Evolutionary conservation across 2,113 vertebrate species (phyloP), one percentile per base, ranked within the genome.

Genomic region (Circaetus cinerascens): DNA sequence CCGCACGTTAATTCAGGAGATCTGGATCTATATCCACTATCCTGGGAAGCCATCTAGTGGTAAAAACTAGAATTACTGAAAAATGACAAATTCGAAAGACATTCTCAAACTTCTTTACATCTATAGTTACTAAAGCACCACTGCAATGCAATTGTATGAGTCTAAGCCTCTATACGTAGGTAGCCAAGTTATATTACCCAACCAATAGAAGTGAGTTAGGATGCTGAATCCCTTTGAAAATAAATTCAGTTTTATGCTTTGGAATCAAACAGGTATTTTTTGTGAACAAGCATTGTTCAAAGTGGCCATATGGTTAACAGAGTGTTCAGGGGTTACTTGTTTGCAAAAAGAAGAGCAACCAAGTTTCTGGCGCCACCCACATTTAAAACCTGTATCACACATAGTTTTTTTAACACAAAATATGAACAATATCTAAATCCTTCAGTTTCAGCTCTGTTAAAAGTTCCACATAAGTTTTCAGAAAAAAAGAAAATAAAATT

Each of bases 11-110:
- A 29, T 7, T 3, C 45, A 4, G 51, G 69, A 45, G 55, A 6
- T 7, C 69, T 64, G 57, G 53, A 11, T 9, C 74, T 67, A 34
- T 50, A 97, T 96, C 69, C 73, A 29, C 96, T 95, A 69, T 97
- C 96, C 97, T 98, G 45, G 98, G 96, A 88, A 96, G 98, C 97
- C 98, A 56, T 97, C 98, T 98, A 97, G 98, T 88, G 98, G 97
- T 41, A 11, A 13, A 19, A 12, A 11, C 32, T 5, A 53, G 76
- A 89, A 87, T 72, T 43, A 73, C 56, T 29, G 80, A 51, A 62
- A 75, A 76, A 36, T 17, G 8, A 22, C 15, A 7, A 19, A 16
- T 22, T 4, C 10, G 23, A 14, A 51, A 72, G 45, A 8, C 27
- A 4, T 23, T 11, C 15, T 18, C 68, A 2, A 56, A 38, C 51